Evolutionary conservation across 2,113 vertebrate species (phyloP), one percentile per base, ranked within the genome.

Genomic region (Phycodurus eques): DNA sequence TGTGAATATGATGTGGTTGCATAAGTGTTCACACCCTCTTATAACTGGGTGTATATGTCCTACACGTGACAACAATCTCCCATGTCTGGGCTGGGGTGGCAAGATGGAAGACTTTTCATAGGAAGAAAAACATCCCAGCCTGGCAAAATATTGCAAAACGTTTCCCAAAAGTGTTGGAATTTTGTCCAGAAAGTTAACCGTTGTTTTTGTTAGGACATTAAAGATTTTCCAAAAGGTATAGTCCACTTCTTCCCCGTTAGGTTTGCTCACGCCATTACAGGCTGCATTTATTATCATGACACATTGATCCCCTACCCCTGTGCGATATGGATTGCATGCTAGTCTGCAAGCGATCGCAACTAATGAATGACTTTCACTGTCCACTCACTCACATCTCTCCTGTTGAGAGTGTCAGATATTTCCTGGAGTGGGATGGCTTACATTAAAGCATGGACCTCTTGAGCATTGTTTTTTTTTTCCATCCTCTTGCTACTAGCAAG

Each of bases 381-480:
- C 71, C 4, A 51, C 31, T 73, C 0, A 22, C 14, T 59, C 5
- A 33, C 49, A 43, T 74, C 63, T 17, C 11, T 57, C 27, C 43
- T 47, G 35, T 76, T 80, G 73, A 81, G 70, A 78, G 62, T 74
- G 78, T 72, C 82, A 79, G 76, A 51, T 78, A 83, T 84, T 77
- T 70, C 73, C 44, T 73, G 11, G 71, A 71, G 3, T 73, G 72
- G 66, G 73, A 67, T 74, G 39, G 67, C 71, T 85, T 71, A 78
- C 27, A 6, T 75, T 71, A 67, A 76, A 80, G 77, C 2, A 12
- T 72, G 69, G 66, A 51, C 63, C 80, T 67, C 73, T 71, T 78
- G 72, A 82, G 9, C 72, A 74, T 60, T 56, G 76, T 84, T 77
- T 82, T 87, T 72, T 27, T 82, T 87, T 72, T 72, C 62, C 83